These are phyloP conservation scores for Chaitophorus viminalis DNA, from an alignment of 2,888 invertebrate genomes.

Conservation along the genomic window DNA sequence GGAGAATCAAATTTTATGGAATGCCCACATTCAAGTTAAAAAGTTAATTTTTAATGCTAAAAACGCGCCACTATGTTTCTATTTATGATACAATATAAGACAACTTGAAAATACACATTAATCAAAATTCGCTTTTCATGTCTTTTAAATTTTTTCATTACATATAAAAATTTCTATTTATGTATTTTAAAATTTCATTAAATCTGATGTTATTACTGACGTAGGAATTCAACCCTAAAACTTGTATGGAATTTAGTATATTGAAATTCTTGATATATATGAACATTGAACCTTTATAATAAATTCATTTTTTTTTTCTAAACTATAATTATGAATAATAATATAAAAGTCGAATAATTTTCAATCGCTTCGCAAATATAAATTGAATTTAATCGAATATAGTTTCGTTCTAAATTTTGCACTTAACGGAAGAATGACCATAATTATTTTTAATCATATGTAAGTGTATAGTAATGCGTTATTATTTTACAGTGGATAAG, in stretches of 20 bases:
- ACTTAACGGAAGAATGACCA: background rate
- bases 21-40: background rate
- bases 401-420: background rate
- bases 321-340: background rate
- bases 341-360: conserved; percentile 1
- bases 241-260: conserved; percentile 5
- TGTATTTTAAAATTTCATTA: background rate
- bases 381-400: background rate
- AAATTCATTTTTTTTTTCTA: background rate
- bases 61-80: too few species aligned
- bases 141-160: background rate
- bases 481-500: background rate
- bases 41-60: background rate
- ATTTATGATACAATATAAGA: background rate
- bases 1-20: background rate
- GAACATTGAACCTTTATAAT: background rate
- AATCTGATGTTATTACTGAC: too few species aligned
- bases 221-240: conserved; percentile 8
- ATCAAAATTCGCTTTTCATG: background rate
- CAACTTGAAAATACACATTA: background rate
- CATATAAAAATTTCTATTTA: background rate
- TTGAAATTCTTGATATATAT: background rate
- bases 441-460: background rate
- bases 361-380: background rate
- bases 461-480: background rate